phyloP scores from a whole-genome alignment of 1,140 invertebrate genomes.

The Stegodyphus dumicola region DNA sequence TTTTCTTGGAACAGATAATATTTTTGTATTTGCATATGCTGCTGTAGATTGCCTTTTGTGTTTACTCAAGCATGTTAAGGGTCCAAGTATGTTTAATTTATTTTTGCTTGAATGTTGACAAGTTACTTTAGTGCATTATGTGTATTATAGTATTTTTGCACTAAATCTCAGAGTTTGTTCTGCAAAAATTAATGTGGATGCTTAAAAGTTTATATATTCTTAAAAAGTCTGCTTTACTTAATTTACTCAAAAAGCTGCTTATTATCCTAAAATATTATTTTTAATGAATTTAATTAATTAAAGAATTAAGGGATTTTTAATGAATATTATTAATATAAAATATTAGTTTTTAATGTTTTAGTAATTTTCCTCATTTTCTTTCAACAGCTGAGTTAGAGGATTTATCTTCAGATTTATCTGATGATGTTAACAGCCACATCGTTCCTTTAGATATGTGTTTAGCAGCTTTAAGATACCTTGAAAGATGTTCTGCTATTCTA shows the following conservation, averaged over 20 bases:
- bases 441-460: conserved; percentile 77
- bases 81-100: conserved; percentile 17
- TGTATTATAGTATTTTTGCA: too few relatives aligned
- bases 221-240: too few relatives aligned
- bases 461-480: conserved; percentile 86
- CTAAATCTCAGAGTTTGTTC: too few relatives aligned
- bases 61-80: conserved; percentile 73
- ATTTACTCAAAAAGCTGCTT: too few relatives aligned
- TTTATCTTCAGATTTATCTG: not conserved
- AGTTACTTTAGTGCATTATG: too few relatives aligned
- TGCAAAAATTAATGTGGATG: too few relatives aligned
- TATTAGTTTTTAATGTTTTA: conserved; percentile 3
- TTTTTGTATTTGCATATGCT: conserved; percentile 92
- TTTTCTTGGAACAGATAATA: conserved; percentile 90
- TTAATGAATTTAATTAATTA: too few relatives aligned
- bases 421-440: conserved; percentile 16
- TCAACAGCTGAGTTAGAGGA: conserved; percentile 49
- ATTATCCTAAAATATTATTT: not conserved
- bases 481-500: conserved; percentile 86
- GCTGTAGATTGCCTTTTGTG: conserved; percentile 93
- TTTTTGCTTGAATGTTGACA: too few relatives aligned
- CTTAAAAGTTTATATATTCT: too few relatives aligned
- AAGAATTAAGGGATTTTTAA: not conserved
- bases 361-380: not conserved
- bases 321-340: not conserved